A percentile compares a stretch with the other conserved stretches of the same genome.
Evolutionary conservation across 1,140 invertebrate species (phyloP).

Genomic region (Conus betulinus): DNA sequence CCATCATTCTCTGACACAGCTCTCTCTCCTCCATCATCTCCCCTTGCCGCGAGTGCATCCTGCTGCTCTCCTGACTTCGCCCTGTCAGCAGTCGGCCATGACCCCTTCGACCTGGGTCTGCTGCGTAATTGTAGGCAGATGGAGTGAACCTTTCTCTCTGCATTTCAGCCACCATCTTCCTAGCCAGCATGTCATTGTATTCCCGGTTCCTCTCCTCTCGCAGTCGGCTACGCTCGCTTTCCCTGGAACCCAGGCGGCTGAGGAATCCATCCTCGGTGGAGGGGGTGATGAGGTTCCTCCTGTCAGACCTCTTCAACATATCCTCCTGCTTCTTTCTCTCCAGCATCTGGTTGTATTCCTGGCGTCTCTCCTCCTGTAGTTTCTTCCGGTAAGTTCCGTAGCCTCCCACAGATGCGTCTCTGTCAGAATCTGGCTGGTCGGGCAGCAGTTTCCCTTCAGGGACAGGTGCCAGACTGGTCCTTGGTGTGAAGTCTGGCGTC

Average conservation of each 20-base stretch:
- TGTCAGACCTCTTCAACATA: not conserved
- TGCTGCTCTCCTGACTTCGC: not conserved
- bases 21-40: not conserved
- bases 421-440: not conserved
- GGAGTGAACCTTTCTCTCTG: constrained; percentile 7
- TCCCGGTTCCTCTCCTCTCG: constrained; percentile 4
- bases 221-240: not conserved
- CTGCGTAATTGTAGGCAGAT: not conserved
- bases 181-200: constrained; percentile 8
- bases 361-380: not conserved
- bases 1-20: not conserved
- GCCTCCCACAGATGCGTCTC: not conserved
- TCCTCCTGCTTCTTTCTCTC: not conserved
- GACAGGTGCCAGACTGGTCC: not conserved
- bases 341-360: constrained; percentile 16
- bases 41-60: not conserved
- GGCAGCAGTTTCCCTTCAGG: not conserved
- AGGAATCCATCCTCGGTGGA: not conserved
- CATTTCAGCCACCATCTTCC: not conserved
- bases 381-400: not conserved
- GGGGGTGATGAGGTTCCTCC: not conserved
- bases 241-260: constrained; percentile 8
- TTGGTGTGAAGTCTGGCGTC: not conserved
- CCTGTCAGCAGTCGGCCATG: not conserved
- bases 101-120: not conserved